Conservation (phyloP, 2,888 invertebrate species). For the Bruchidius siliquastri region DNA sequence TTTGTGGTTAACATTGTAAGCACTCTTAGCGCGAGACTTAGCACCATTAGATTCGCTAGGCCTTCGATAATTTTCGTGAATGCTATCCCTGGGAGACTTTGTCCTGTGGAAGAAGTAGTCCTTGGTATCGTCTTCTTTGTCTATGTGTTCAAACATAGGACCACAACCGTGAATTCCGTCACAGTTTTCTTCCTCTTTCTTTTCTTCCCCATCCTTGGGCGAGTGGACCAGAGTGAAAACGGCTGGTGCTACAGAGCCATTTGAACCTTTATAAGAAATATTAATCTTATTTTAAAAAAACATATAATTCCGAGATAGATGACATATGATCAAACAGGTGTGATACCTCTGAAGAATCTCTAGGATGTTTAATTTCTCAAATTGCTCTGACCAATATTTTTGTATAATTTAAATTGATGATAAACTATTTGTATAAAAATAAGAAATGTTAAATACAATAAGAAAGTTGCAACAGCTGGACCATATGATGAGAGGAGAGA, state of each 20-base stretch:
- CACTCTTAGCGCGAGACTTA: constrained; percentile 24
- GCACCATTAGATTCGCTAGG: constrained; percentile 17
- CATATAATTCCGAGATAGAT: no score
- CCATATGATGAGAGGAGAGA: no score
- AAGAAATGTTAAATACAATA: no score
- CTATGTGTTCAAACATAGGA: constrained; percentile 43
- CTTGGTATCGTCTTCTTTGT: constrained; percentile 50
- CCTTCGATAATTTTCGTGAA: constrained; percentile 24
- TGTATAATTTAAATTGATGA: no score
- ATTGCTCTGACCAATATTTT: no score
- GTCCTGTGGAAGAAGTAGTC: constrained; percentile 48
- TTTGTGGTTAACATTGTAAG: constrained; percentile 23
- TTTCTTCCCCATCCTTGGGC: constrained; percentile 49
- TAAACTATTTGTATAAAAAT: no score
- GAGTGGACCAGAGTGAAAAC: constrained; percentile 70
- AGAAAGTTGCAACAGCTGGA: no score
- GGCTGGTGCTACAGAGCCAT: constrained; percentile 70
- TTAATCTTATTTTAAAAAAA: not conserved
- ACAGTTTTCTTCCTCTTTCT: constrained; percentile 37
- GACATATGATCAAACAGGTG: no score
- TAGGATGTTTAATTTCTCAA: no score
- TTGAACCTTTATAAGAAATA: constrained; percentile 50
- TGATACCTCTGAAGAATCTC: no score
- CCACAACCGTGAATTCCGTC: constrained; percentile 56
- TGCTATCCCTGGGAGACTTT: constrained; percentile 12